Evolutionary conservation across 2,888 invertebrate genomes (phyloP), one percentile per base, ranked within the genome.

Genomic region (Drosophila koepferae): DNA sequence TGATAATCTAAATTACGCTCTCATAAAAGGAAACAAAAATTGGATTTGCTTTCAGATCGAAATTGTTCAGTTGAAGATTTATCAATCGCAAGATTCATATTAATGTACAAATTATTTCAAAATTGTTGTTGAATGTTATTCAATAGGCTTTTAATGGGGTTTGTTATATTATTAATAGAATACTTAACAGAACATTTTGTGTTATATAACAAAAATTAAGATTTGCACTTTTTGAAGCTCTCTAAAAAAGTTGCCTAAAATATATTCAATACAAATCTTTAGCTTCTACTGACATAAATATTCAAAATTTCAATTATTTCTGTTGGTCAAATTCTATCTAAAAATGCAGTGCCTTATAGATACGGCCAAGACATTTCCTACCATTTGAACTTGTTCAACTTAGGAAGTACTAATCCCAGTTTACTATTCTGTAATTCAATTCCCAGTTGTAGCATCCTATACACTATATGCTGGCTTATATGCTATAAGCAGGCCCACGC

Each of bases 401-500:
- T 10, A 9, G 1, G 1, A n/a, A 31, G 5, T n/a, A 31, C 28
- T 31, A n/a, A 28, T 31, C 14, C 14, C n/a, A 49, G n/a, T 18
- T 6, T 12, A 2, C 3, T 31, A 2, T 34, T 18, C 2, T 36
- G 14, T 36, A 36, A 36, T 51, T 14, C n/a, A 14, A 36, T 20
- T 18, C 34, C n/a, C 31, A 10, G 10, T 31, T n/a, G 31, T 4
- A 12, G 49, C 49, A 34, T 34, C 12, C 10, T 9, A 28, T 18
- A 12, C n/a, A 36, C n/a, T 0, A 28, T 14, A 23, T 38, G 40
- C 5, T 3, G 16, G 36, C n/a, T n/a, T n/a, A n/a, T n/a, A n/a
- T n/a, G n/a, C n/a, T n/a, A n/a, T n/a, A n/a, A n/a, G 12, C 34
- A 28, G 40, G 55, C 55, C 34, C 20, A 48, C 59, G 59, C 58